Evolutionary conservation across 2,113 vertebrate species (phyloP).

Genomic region (Murina feae): DNA sequence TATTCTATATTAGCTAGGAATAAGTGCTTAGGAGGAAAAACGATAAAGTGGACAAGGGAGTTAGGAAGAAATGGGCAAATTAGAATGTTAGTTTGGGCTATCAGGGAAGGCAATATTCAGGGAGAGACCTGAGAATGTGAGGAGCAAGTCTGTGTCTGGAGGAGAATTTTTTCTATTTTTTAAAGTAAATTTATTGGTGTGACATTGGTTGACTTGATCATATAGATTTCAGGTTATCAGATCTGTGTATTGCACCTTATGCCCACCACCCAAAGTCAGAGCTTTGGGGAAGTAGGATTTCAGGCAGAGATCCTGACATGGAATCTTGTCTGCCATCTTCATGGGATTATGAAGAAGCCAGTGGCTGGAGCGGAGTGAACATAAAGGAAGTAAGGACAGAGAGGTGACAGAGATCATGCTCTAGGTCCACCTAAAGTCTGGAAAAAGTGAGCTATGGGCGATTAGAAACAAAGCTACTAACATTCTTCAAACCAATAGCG

Average conservation of each 20-base stretch:
- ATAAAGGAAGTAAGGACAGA: neutral
- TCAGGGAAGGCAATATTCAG: neutral
- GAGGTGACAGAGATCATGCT: neutral
- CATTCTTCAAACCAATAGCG: conserved; percentile 66
- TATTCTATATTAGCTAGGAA: neutral
- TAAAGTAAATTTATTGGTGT: no score
- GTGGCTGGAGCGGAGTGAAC: neutral
- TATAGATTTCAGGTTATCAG: no score
- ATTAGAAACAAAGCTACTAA: conserved; percentile 24
- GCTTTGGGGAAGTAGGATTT: neutral
- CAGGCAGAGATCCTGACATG: neutral
- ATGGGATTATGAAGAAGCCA: neutral
- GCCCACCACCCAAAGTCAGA: no score
- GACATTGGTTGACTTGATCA: no score
- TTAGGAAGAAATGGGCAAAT: neutral
- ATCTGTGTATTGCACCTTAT: no score
- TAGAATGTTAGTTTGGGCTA: neutral
- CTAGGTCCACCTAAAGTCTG: neutral
- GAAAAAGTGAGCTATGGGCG: neutral
- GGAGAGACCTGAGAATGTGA: neutral
- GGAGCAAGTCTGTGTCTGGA: neutral
- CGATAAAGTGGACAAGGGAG: neutral
- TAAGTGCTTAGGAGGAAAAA: neutral
- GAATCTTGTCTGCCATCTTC: neutral
- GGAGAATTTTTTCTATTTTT: no score